phyloP scores from a whole-genome alignment of 2,113 vertebrate genomes.

The Lophius piscatorius region DNA sequence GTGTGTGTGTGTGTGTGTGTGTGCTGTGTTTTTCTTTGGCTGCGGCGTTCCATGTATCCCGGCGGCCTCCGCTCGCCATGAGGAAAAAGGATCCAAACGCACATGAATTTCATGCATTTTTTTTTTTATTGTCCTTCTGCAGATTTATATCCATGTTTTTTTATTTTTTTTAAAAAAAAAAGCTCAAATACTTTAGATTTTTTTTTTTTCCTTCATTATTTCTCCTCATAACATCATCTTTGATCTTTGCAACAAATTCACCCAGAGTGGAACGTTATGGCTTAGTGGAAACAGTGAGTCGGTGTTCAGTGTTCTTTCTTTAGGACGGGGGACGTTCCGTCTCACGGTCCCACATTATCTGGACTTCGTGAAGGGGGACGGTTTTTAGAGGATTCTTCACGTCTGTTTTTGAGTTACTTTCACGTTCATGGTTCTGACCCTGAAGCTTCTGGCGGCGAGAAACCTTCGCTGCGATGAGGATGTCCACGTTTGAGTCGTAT shows the following conservation, averaged over 20 bases:
- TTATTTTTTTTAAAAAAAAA: too few relatives aligned
- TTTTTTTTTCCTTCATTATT: not conserved
- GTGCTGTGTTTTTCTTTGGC: conserved; percentile 19
- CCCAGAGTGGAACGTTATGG: conserved; percentile 43
- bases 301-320: conserved; percentile 8
- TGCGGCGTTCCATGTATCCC: conserved; percentile 28
- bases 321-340: not conserved
- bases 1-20: conserved; percentile 26
- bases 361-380: too few relatives aligned
- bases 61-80: not conserved
- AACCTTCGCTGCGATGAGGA: too few relatives aligned
- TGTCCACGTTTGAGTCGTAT: too few relatives aligned
- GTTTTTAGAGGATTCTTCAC: not conserved
- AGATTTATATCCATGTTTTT: conserved; percentile 21
- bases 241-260: conserved; percentile 17
- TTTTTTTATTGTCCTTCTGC: conserved; percentile 41
- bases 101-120: conserved; percentile 36
- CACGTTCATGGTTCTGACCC: too few relatives aligned
- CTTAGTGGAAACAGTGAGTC: conserved; percentile 36
- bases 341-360: not conserved
- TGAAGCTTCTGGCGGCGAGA: too few relatives aligned
- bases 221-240: conserved; percentile 30
- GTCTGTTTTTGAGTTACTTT: too few relatives aligned
- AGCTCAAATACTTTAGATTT: conserved; percentile 5
- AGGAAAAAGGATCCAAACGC: not conserved